Base-by-base conservation (phyloP, 2,888 invertebrate genomes). In the Choristoneura rosaceana region DNA sequence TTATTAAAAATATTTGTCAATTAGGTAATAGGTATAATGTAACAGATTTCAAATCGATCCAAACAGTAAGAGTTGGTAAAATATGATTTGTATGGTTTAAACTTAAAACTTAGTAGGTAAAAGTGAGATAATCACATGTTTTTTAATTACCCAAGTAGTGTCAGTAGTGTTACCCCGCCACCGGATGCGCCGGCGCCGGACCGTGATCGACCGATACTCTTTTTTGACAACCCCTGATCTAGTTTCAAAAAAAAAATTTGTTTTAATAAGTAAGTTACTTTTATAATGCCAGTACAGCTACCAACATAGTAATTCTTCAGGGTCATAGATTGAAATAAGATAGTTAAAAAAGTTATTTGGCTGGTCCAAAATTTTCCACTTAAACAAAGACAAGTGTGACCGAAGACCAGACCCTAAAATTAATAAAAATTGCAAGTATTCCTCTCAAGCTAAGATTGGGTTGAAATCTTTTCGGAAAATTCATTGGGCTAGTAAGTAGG, bases 131-230 rank as follows among this genome's bases (percentile, higher is more conserved):
- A 14, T 47, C 0, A 12, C 47, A n/a, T n/a, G n/a, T 52, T 47
- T 38, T 12, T 47, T 64, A 50, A 64, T 64, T 50, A 14, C 47
- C 47, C n/a, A 45, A 33, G 45, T 60, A 70, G 45, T 41, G 33
- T 61, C 47, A 69, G 76, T 74, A 73, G 71, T 68, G 67, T 59
- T 58, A 67, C 41, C 55, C 73, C 62, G 77, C 78, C 81, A 79
- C 88, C 90, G 90, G 90, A 90, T 88, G 85, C 82, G 82, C 79
- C 75, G 79, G 82, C 82, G 76, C 83, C 83, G 82, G 85, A 87
- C 85, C 90, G 85, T 85, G 85, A 80, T 79, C 79, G 78, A 79
- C 80, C 81, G 80, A 69, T 80, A 82, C 79, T 82, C 80, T 81
- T 84, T 85, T 87, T 84, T 83, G 78, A 81, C 81, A 82, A 79